Conservation (phyloP, 2,797 vertebrate species). For the Coreius guichenoti region DNA sequence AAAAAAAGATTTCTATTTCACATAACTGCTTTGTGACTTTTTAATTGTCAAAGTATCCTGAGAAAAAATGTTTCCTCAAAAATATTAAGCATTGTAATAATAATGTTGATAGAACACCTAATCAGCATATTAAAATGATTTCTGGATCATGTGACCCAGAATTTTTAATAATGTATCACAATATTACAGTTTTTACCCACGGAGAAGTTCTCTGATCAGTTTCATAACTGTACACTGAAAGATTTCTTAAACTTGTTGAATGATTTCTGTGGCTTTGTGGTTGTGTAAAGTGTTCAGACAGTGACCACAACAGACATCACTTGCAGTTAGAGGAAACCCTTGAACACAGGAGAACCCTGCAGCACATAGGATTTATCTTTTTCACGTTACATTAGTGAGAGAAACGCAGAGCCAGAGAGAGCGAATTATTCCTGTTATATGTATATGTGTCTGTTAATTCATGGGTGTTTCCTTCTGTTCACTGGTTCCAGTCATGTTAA, state of each 20-base stretch:
- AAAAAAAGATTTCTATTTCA: not conserved
- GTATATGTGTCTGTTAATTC: not conserved
- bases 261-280: slow-evolving; percentile 24
- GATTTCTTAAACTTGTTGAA: not conserved
- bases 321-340: not conserved
- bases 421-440: not conserved
- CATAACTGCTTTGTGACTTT: not conserved
- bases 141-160: not conserved
- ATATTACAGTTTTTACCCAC: not conserved
- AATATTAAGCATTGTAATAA: not conserved
- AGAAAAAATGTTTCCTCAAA: not conserved
- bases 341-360: not conserved
- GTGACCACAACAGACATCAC: not conserved
- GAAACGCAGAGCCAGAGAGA: not conserved
- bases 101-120: not conserved
- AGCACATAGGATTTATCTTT: not conserved
- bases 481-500: not conserved
- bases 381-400: not conserved
- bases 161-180: no score
- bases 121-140: not conserved
- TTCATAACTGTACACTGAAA: not conserved
- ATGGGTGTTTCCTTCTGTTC: not conserved
- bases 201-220: not conserved
- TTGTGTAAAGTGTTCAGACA: slow-evolving; percentile 1
- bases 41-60: not conserved